Conservation (phyloP, 2,113 vertebrate species). For the Corythornis madagascariensis region DNA sequence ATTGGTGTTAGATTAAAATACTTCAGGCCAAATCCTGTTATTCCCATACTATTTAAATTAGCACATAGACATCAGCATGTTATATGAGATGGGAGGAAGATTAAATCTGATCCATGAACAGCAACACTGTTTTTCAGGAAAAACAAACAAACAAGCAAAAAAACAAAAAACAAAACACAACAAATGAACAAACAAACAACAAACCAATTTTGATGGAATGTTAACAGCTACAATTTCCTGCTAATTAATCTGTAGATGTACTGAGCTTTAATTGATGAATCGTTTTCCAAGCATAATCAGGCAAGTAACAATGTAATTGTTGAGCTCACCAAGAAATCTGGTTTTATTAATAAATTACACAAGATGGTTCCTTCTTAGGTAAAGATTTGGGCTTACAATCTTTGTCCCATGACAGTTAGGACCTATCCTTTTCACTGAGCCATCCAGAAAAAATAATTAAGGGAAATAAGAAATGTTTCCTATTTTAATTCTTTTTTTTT, state of each 20-base stretch:
- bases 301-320: background rate
- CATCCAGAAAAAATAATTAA: background rate
- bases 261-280: constrained; percentile 10
- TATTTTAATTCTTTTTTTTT: background rate
- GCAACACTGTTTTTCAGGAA: background rate
- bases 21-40: background rate
- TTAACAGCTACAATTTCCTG: constrained; percentile 1
- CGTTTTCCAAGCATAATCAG: background rate
- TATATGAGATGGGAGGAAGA: background rate
- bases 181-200: no score
- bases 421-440: background rate
- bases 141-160: background rate
- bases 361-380: background rate
- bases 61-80: background rate
- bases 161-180: no score
- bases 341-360: background rate
- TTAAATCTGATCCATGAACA: background rate
- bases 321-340: background rate
- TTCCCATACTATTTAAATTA: background rate
- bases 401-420: background rate
- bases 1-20: background rate
- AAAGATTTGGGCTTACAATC: background rate
- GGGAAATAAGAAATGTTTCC: background rate
- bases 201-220: background rate
- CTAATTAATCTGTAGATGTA: constrained; percentile 24